phyloP scores from a whole-genome alignment of 2,113 vertebrate genomes.

The Hippocampus guttulatus region DNA sequence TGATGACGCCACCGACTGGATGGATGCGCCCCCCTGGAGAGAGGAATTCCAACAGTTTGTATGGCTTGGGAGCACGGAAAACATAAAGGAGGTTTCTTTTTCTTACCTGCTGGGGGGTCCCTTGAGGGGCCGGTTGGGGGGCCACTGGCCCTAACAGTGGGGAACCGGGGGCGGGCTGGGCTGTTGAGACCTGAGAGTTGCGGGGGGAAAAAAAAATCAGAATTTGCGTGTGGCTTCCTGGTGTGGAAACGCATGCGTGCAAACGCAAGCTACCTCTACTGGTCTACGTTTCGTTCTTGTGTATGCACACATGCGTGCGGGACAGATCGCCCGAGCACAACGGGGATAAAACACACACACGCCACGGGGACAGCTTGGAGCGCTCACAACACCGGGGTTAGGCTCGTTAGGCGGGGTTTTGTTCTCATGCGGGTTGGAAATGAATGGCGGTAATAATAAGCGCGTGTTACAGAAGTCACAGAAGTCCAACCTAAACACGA shows the following conservation, averaged over 20 bases:
- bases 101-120: slow-evolving; percentile 60
- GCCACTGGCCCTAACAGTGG: slow-evolving; percentile 42
- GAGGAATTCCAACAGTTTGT: neutral
- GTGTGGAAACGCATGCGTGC: slow-evolving; percentile 34
- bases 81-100: neutral
- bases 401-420: slow-evolving; percentile 40
- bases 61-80: neutral
- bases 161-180: slow-evolving; percentile 48
- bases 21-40: slow-evolving; percentile 50
- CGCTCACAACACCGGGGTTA: slow-evolving; percentile 49
- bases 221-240: slow-evolving; percentile 12
- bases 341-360: neutral
- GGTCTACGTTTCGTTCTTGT: slow-evolving; percentile 38
- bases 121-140: slow-evolving; percentile 44
- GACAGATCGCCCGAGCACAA: neutral
- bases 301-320: slow-evolving; percentile 49
- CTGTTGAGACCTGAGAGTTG: slow-evolving; percentile 39
- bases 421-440: slow-evolving; percentile 54
- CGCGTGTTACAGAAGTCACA: slow-evolving; percentile 19
- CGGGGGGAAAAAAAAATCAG: slow-evolving; percentile 34
- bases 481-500: slow-evolving; percentile 7
- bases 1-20: slow-evolving; percentile 47
- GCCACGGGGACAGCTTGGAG: neutral
- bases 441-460: slow-evolving; percentile 31
- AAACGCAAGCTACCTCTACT: slow-evolving; percentile 53